These are phyloP conservation scores for Silvanus unidentatus DNA, from an alignment of 2,888 invertebrate species.

Conservation along the genomic window DNA sequence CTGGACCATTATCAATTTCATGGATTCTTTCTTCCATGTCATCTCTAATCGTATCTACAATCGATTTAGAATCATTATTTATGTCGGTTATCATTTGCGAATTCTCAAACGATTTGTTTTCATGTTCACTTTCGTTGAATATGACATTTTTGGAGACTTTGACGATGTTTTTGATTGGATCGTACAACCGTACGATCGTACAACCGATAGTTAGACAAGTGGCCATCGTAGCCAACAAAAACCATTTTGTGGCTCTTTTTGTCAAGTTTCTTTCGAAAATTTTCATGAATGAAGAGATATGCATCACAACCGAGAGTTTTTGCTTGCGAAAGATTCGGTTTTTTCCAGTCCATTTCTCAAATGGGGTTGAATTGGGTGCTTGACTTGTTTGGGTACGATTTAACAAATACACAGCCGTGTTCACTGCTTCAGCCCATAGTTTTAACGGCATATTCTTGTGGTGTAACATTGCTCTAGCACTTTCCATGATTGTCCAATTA, in stretches of 20 bases:
- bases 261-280: constrained; percentile 12
- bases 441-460: constrained; percentile 10
- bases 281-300: constrained; percentile 10
- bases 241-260: constrained; percentile 14
- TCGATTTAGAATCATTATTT: too few relatives aligned
- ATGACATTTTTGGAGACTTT: constrained; percentile 23
- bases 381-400: constrained; percentile 1
- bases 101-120: too few relatives aligned
- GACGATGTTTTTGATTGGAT: constrained; percentile 19
- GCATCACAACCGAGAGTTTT: constrained; percentile 20
- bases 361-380: neutral
- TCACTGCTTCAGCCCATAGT: constrained; percentile 1
- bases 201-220: constrained; percentile 22
- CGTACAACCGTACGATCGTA: constrained; percentile 24
- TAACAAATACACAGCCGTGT: constrained; percentile 1
- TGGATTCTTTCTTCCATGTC: too few relatives aligned
- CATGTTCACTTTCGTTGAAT: constrained; percentile 10
- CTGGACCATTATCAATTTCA: too few relatives aligned
- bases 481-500: constrained; percentile 13
- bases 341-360: constrained; percentile 13
- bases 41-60: too few relatives aligned
- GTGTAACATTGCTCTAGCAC: constrained; percentile 15
- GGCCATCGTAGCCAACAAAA: constrained; percentile 17
- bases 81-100: too few relatives aligned
- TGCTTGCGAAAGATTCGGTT: constrained; percentile 18